Base-by-base conservation (phyloP, 2,113 vertebrate genomes). In the Dasyornis broadbenti region DNA sequence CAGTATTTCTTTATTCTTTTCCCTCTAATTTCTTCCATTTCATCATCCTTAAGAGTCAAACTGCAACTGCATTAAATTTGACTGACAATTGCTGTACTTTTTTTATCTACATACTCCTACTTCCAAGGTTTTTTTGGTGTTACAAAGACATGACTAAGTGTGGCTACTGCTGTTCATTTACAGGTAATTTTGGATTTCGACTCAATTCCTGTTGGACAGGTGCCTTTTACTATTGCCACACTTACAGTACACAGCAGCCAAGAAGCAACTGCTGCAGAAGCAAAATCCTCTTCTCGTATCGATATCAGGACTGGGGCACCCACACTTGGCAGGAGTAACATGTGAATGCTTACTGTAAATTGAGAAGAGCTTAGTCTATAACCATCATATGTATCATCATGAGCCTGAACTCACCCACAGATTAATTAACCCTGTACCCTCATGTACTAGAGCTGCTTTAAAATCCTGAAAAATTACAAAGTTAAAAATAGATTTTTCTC, bases 221-320 rank as follows among this genome's bases (percentile, higher is more conserved):
- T 23, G 3, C 64, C 54, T 88, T 85, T 57, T 68, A 83, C 53
- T 57, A 56, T 9, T 39, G 31, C 47, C 54, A 88, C 14, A 60
- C 28, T 79, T 66, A 35, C 0, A 82, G 57, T 6, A 88, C 35
- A 57, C 28, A 73, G 71, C 70, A 92, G 70, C 17, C 69, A 75
- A 89, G 87, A 61, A 82, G 31, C 21, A 82, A 54, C 56, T 72
- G 63, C 69, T 82, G 68, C 80, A 93, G 90, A 94, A 95, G 93
- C 45, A 90, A 66, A 96, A 93, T 64, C 39, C 27, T 85, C 75
- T 49, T 68, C 86, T 77, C 52, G 39, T 76, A 44, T 47, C 50
- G 0, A 0, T 37, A 33, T 33, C 66, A 65, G 56, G 30, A 70
- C 47, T 35, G 13, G 19, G 26, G 27, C 35, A 63, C 21, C 14